Evolutionary conservation across 1,140 invertebrate genomes (phyloP), one percentile per base, ranked within the genome.

Genomic region (Condylostylus longicornis): DNA sequence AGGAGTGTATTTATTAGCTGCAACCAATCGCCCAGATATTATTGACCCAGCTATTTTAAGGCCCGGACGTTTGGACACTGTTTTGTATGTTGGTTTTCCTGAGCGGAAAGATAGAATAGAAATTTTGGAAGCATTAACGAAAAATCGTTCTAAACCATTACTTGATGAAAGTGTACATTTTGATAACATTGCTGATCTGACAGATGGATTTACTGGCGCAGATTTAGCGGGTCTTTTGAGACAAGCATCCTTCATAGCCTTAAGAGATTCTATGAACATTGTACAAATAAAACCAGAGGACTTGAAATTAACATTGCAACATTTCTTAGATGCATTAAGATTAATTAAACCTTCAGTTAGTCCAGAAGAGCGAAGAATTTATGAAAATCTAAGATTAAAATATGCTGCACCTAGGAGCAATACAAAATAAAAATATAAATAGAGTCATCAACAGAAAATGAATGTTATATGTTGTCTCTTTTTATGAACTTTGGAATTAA

Each of bases 1-100:
- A 49, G 82, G 81, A 8, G 94, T 98, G 3, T 98, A 88, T 60
- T 68, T 98, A 4, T 77, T 98, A 65, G 95, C 86, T 4, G 94
- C 94, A 0, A 95, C 87, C 19, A 99, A 99, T 69, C 69, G 93
- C 47, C 89, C 90, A 32, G 94, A 98, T 52, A 95, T 96, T 6
- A 80, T 98, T 41, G 95, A 99, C 68, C 83, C 90, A 3, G 95
- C 95, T 1, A 79, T 98, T 33, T 61, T 98, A 33, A 69, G 95
- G 58, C 93, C 94, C 0, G 94, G 94, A 12, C 70, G 95, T 49
- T 68, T 98, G 28, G 94, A 96, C 58, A 90, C 91, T 59, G 77
- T 89, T 33, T 65, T 98, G 15, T 97, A 89, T 63, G 87, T 98
- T 4, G 93, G 89, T 14, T 66, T 98, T 44, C 95, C 95, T 3